phyloP scores from a whole-genome alignment of 1,140 invertebrate species.

The Pogonus chalceus region DNA sequence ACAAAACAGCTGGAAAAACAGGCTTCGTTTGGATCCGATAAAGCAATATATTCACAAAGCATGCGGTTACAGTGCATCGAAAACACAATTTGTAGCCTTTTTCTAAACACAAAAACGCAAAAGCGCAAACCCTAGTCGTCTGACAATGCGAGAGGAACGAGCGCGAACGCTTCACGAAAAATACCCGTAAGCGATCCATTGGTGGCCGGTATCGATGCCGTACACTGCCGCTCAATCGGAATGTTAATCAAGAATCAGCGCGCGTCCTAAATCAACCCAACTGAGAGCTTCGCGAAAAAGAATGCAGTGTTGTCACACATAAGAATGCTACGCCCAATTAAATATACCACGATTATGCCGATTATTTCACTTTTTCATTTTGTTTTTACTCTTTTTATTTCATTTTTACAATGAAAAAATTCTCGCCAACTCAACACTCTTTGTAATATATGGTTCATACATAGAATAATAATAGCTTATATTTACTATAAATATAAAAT shows the following conservation, averaged over 20 bases:
- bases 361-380: neutral
- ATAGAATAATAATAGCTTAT: too few species aligned
- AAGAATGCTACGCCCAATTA: slow-evolving; percentile 6
- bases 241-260: slow-evolving; percentile 1
- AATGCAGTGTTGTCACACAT: slow-evolving; percentile 1
- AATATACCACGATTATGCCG: neutral
- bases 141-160: neutral
- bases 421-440: too few species aligned
- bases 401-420: too few species aligned
- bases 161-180: neutral
- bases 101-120: neutral
- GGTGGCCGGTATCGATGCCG: neutral
- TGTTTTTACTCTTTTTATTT: too few species aligned
- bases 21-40: too few species aligned
- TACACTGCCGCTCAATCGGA: neutral
- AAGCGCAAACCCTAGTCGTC: neutral
- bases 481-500: too few species aligned
- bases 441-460: too few species aligned
- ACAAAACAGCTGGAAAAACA: too few species aligned
- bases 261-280: neutral
- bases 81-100: neutral
- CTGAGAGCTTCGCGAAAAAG: neutral
- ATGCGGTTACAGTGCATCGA: neutral
- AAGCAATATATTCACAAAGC: neutral
- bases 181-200: neutral